Evolutionary conservation across 2,113 vertebrate genomes (phyloP), one percentile per base, ranked within the genome.

Genomic region (Aythya baeri): DNA sequence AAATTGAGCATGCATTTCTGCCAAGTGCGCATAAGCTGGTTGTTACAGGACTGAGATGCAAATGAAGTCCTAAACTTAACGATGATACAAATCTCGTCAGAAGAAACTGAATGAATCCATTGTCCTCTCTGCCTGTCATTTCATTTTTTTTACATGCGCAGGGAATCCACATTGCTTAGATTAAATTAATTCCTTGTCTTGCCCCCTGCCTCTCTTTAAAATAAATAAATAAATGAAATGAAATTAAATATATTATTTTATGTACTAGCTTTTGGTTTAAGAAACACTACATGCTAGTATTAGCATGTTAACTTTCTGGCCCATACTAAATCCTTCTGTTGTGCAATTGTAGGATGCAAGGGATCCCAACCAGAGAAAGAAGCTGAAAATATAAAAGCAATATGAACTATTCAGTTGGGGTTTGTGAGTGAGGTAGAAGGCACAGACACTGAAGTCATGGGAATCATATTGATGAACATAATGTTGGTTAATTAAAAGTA

Each of bases 11-110:
- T 41, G 63, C 5, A 11, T 63, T 86, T 59, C 80, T 94, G 61
- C 50, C 59, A 59, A 74, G 16, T 16, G 9, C 55, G 12, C 0
- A 0, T 26, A 72, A 52, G 11, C 16, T 2, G 1, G 10, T 14
- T 77, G 15, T 32, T 59, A 15, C 1, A 3, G 13, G 36, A 36
- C 44, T 4, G 27, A 72, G 83, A 82, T 50, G 4, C 10, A 76
- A 82, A 11, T 17, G 15, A 3, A 67, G 46, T 59, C 32, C 86
- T 5, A 2, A 22, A 26, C 32, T 36, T 83, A 83, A 41, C 8
- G 67, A 14, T 16, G 4, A 31, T 11, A 71, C n/a, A 31, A 77
- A 63, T 29, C 25, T 77, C 17, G 34, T 13, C 23, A 71, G 20
- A 70, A 86, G 52, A 76, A 55, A 55, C 2, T 38, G 3, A 50